Conservation (phyloP, 2,113 vertebrate species). For the Bos indicus region DNA sequence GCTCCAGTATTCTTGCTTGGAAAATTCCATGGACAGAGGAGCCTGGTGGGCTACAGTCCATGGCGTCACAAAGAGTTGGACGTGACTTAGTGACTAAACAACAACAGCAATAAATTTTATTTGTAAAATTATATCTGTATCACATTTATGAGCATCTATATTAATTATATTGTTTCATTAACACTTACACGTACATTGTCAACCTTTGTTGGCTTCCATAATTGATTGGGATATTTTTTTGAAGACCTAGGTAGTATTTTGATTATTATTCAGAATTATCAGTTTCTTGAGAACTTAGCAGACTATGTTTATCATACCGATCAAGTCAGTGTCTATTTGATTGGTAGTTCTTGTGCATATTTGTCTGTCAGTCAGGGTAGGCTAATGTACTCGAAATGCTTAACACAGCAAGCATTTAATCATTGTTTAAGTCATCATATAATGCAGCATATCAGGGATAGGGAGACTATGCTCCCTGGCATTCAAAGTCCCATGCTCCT, state of each 20-base stretch:
- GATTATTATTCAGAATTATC: background rate
- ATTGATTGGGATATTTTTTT: background rate
- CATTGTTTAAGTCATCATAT: background rate
- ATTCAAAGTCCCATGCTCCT: background rate
- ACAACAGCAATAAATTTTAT: background rate
- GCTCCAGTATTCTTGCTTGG: background rate
- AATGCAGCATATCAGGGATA: background rate
- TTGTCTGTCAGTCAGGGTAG: background rate
- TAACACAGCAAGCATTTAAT: background rate
- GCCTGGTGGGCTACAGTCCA: background rate
- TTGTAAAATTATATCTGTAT: background rate
- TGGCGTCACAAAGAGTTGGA: background rate
- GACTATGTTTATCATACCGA: background rate
- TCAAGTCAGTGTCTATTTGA: background rate
- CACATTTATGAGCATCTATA: background rate
- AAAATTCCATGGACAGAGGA: background rate
- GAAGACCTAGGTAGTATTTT: background rate
- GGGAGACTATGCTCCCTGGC: fast-evolving
- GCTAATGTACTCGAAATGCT: background rate
- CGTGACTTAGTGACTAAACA: background rate
- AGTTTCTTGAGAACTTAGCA: background rate
- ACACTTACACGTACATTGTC: background rate
- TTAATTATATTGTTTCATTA: background rate
- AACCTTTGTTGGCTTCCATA: background rate
- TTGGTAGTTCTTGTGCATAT: background rate